A percentile compares a stretch with the other conserved stretches of the same genome.
Conservation (phyloP, 2,113 vertebrate species). For the Athene cunicularia region DNA sequence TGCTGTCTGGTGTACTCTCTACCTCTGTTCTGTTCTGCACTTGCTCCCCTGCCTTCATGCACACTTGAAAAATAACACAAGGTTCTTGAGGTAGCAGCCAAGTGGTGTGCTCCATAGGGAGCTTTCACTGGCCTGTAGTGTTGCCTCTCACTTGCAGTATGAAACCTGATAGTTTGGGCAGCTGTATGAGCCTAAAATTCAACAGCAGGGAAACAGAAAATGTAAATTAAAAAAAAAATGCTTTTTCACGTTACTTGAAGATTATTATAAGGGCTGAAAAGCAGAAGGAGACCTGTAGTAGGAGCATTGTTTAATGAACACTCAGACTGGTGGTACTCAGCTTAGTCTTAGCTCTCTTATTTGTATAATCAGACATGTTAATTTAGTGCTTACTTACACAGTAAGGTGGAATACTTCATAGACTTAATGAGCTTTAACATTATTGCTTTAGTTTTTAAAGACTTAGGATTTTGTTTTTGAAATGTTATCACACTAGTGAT, state of each 20-base stretch:
- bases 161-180: accelerated
- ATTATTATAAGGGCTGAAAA: background rate
- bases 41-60: background rate
- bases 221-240: accelerated
- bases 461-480: background rate
- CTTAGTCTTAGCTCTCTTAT: background rate
- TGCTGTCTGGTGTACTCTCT: background rate
- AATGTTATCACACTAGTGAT: background rate
- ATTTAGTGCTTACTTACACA: background rate
- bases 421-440: background rate
- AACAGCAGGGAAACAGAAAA: background rate
- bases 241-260: background rate
- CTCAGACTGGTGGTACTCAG: background rate
- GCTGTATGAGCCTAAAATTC: background rate
- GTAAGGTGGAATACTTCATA: background rate
- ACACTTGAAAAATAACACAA: background rate
- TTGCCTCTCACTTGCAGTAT: no score
- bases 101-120: accelerated
- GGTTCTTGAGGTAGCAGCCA: background rate
- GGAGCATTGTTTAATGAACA: background rate
- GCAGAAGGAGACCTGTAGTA: background rate
- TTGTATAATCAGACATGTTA: background rate
- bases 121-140: background rate
- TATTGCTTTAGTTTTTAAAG: background rate
- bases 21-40: background rate